These are phyloP conservation scores for Manis pentadactyla DNA, from an alignment of 2,797 vertebrate species.

Conservation along the genomic window DNA sequence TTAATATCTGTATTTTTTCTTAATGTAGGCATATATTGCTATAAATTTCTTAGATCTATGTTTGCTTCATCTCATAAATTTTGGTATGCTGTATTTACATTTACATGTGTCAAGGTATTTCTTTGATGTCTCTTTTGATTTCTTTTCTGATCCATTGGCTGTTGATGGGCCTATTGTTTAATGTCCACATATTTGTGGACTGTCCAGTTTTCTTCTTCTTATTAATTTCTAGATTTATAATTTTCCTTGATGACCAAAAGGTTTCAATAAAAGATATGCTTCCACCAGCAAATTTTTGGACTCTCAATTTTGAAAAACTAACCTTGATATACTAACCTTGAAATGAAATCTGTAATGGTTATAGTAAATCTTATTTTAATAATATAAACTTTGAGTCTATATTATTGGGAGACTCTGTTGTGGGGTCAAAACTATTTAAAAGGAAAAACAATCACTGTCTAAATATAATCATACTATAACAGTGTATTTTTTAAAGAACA, in stretches of 20 bases:
- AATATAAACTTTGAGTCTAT: background rate
- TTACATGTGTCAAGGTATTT: background rate
- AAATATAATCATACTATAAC: background rate
- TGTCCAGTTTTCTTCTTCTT: background rate
- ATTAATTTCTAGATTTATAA: background rate
- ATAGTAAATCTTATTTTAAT: background rate
- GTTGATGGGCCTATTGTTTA: background rate
- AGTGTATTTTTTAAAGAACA: background rate
- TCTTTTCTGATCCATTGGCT: background rate
- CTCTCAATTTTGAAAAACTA: background rate
- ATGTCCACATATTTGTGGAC: background rate
- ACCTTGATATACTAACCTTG: background rate
- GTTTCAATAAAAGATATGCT: background rate
- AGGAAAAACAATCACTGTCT: background rate
- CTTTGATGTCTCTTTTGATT: background rate
- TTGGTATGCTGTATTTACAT: background rate
- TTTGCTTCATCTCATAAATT: background rate
- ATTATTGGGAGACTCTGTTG: background rate
- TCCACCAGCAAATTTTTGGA: background rate
- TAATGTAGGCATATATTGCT: background rate
- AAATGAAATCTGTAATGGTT: background rate
- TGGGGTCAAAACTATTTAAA: background rate
- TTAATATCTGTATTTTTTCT: background rate
- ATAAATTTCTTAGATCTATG: background rate
- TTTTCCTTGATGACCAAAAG: background rate